Base-by-base conservation (phyloP, 2,797 vertebrate genomes). In the Saxicola maurus region DNA sequence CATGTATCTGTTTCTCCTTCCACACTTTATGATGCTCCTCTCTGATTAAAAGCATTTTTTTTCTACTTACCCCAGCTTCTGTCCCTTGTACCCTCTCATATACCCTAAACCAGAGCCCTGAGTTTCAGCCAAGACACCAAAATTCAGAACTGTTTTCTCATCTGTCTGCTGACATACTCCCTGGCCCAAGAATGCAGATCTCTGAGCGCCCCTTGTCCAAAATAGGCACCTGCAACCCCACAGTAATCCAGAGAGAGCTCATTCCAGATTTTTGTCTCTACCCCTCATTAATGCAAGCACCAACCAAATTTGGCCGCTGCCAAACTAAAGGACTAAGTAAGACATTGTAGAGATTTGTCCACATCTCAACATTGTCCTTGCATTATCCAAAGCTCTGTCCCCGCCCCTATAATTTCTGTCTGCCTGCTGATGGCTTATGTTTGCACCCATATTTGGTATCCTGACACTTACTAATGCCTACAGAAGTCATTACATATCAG, bases 401-500 rank as follows among this genome's bases (percentile, higher is more conserved):
- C 74, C 87, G 87, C 53, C 71, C 82, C 49, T 87, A 35, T 60
- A 87, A 93, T 91, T 94, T 92, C 74, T 93, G 74, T 75, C 80
- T 91, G 69, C 28, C 42, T 90, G 74, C 42, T 82, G 57, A 79
- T 90, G 64, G 49, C 78, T 81, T 4, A 35, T 73, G 55, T 31
- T 93, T 88, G 80, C 71, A 82, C 61, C 56, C 60, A 4, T 84
- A 64, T 88, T 93, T 93, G 80, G 49, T 82, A 56, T 64, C 74
- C 71, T 73, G 88, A 92, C 48, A 82, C 56, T 43, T 62, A 42
- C 56, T 87, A 91, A 89, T 79, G 64, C 52, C 62, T 52, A 60
- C 61, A 79, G 82, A 68, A 89, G 48, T 49, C 37, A 82, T 62
- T 81, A 62, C 42, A 76, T 89, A 76, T 28, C 52, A 81, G 17